phyloP scores from a whole-genome alignment of 2,888 invertebrate species.

The Ceraclea dissimilis region DNA sequence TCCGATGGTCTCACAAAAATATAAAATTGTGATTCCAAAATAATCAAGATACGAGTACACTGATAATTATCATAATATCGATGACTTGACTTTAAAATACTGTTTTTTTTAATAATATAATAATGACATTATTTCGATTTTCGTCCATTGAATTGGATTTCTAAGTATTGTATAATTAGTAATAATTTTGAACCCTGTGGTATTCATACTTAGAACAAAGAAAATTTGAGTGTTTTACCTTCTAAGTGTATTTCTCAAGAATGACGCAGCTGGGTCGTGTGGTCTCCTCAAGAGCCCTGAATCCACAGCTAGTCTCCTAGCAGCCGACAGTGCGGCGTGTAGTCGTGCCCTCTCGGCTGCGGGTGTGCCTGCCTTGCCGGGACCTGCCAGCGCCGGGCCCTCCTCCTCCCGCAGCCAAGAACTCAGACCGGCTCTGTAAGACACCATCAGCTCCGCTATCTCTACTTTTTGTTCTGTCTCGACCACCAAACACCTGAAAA shows the following conservation, averaged over 20 bases:
- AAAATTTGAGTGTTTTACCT: slow-evolving; percentile 49
- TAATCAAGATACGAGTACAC: too few species aligned
- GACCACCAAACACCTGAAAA: slow-evolving; percentile 80
- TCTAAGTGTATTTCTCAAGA: slow-evolving; percentile 80
- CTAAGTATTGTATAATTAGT: too few species aligned
- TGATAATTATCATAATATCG: too few species aligned
- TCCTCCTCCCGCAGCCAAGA: slow-evolving; percentile 74
- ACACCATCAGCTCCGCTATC: slow-evolving; percentile 86
- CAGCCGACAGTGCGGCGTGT: slow-evolving; percentile 80
- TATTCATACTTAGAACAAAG: too few species aligned
- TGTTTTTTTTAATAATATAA: too few species aligned
- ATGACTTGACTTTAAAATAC: too few species aligned
- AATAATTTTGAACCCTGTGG: too few species aligned
- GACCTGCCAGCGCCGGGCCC: slow-evolving; percentile 53
- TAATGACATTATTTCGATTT: too few species aligned
- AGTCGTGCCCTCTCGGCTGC: slow-evolving; percentile 82
- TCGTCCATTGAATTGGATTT: too few species aligned
- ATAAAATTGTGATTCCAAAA: too few species aligned
- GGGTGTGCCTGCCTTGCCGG: slow-evolving; percentile 52
- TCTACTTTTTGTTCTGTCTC: slow-evolving; percentile 86
- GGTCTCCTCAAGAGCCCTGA: slow-evolving; percentile 76
- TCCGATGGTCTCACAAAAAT: too few species aligned
- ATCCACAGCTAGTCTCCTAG: slow-evolving; percentile 76
- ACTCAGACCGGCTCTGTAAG: slow-evolving; percentile 80
- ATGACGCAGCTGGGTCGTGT: slow-evolving; percentile 73